A percentile compares a stretch with the other conserved stretches of the same genome.
Evolutionary conservation across 2,113 vertebrate species (phyloP).

Genomic region (Dendropsophus ebraccatus): DNA sequence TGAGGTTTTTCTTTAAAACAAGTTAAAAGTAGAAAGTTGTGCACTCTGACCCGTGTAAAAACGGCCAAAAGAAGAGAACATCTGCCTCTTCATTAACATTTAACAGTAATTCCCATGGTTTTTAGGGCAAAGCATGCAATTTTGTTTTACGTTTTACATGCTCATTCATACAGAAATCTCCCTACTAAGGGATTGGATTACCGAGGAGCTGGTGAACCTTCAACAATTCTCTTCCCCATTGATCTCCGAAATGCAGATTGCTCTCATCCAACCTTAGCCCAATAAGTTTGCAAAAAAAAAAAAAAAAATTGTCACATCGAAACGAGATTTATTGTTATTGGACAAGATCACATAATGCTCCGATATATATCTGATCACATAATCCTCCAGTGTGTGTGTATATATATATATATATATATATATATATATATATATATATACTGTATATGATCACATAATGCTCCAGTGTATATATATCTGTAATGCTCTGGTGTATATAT

Average conservation of each 20-base stretch:
- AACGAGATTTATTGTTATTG: too few species aligned
- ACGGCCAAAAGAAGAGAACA: background rate
- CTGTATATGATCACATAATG: too few species aligned
- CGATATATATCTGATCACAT: too few species aligned
- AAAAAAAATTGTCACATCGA: too few species aligned
- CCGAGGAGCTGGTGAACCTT: background rate
- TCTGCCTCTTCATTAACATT: constrained; percentile 3
- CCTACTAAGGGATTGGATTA: background rate
- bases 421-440: too few species aligned
- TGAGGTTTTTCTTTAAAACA: background rate
- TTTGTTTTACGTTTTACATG: background rate
- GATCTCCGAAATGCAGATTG: background rate
- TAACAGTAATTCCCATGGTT: background rate
- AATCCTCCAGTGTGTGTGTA: too few species aligned
- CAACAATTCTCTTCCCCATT: background rate
- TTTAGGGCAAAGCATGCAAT: background rate
- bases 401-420: too few species aligned
- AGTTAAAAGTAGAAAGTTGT: background rate
- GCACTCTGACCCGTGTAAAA: background rate
- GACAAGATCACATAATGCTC: too few species aligned
- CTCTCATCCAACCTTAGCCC: too few species aligned
- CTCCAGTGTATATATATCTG: too few species aligned
- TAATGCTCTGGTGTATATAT: too few species aligned
- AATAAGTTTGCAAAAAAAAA: too few species aligned
- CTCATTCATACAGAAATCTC: background rate